phyloP scores from a whole-genome alignment of 2,797 vertebrate species.

The Protosalanx chinensis region DNA sequence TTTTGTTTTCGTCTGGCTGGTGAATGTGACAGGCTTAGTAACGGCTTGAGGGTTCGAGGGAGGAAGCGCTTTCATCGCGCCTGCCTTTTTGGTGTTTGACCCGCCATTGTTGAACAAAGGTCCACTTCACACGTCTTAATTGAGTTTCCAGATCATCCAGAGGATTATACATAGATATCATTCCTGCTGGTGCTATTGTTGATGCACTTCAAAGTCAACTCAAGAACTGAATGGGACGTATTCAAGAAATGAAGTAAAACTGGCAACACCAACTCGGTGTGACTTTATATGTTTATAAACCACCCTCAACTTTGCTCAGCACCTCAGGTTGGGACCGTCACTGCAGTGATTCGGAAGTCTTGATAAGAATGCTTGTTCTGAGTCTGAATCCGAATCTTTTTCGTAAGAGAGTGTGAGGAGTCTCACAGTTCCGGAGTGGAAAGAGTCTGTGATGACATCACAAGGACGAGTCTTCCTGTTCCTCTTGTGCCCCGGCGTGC shows the following conservation, averaged over 20 bases:
- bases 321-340: not conserved
- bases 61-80: slow-evolving; percentile 73
- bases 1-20: slow-evolving; percentile 64
- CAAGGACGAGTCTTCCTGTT: slow-evolving; percentile 39
- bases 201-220: not conserved
- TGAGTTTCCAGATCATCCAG: slow-evolving; percentile 49
- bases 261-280: not conserved
- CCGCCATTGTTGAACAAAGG: slow-evolving; percentile 63
- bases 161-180: slow-evolving; percentile 18
- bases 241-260: not conserved
- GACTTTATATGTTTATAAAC: not conserved
- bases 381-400: not conserved
- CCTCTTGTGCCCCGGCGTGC: slow-evolving; percentile 10
- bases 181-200: slow-evolving; percentile 9
- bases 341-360: not conserved
- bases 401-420: not conserved
- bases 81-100: slow-evolving; percentile 53
- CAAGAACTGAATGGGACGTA: not conserved
- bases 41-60: slow-evolving; percentile 62
- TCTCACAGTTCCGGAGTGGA: slow-evolving; percentile 15
- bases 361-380: not conserved
- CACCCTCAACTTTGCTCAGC: not conserved
- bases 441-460: slow-evolving; percentile 20
- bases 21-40: slow-evolving; percentile 56
- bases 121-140: slow-evolving; percentile 44